Percentiles rank a stretch among this genome's conserved stretches.
phyloP scores from a whole-genome alignment of 2,888 invertebrate genomes.

The Osedax frankpressi region DNA sequence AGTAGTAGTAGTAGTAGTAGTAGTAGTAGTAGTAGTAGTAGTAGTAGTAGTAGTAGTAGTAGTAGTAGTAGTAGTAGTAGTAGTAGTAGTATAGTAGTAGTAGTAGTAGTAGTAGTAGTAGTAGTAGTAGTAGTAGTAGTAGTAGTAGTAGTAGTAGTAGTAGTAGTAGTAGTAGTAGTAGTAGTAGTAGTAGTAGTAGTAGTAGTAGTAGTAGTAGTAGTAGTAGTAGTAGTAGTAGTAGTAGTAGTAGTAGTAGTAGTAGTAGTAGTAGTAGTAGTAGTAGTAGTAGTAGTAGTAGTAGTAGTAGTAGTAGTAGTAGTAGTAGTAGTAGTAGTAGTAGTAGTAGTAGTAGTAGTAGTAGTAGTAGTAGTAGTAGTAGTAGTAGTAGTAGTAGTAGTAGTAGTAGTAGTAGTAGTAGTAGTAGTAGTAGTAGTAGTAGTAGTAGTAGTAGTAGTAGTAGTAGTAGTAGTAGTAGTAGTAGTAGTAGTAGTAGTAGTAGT shows the following conservation, averaged over 20 bases:
- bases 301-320: constrained; percentile 22
- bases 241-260: constrained; percentile 23
- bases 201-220: constrained; percentile 22
- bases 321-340: constrained; percentile 23
- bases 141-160: constrained; percentile 22
- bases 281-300: constrained; percentile 21
- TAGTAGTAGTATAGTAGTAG: constrained; percentile 22
- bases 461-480: constrained; percentile 22
- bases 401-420: constrained; percentile 22
- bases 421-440: constrained; percentile 22
- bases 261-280: constrained; percentile 22
- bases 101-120: constrained; percentile 22
- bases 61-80: constrained; percentile 22
- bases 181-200: constrained; percentile 22
- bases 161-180: constrained; percentile 22
- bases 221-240: constrained; percentile 22
- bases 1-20: constrained; percentile 22
- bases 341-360: constrained; percentile 22
- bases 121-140: constrained; percentile 23
- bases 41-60: constrained; percentile 22
- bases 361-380: constrained; percentile 22
- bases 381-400: constrained; percentile 23
- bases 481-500: constrained; percentile 22
- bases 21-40: constrained; percentile 22
- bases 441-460: constrained; percentile 22